phyloP scores from a whole-genome alignment of 2,888 invertebrate genomes.

The Eristalis pertinax region DNA sequence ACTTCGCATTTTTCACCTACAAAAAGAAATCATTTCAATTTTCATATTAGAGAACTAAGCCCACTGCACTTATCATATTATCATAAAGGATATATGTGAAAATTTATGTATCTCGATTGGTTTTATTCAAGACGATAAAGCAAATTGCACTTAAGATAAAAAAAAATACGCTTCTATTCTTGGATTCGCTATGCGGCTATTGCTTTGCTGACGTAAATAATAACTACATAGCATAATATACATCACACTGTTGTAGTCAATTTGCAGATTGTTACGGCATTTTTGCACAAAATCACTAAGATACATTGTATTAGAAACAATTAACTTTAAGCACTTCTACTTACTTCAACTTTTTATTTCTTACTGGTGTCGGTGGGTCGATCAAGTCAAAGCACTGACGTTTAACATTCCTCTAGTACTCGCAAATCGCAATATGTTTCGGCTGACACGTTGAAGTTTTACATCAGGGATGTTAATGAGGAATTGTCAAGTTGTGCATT shows the following conservation, averaged over 20 bases:
- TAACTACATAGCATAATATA: conserved; percentile 3
- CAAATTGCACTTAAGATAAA: background rate
- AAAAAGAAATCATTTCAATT: background rate
- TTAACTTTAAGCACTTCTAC: conserved; percentile 7
- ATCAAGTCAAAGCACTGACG: conserved; percentile 8
- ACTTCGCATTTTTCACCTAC: background rate
- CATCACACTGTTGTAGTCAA: background rate
- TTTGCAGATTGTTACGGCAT: background rate
- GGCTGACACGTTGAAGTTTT: background rate
- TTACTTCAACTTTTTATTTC: conserved; percentile 46
- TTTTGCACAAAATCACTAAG: conserved; percentile 31
- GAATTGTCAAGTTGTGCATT: background rate
- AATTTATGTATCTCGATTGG: background rate
- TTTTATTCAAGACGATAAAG: background rate
- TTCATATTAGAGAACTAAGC: background rate
- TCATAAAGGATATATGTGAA: background rate
- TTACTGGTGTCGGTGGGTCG: conserved; percentile 39
- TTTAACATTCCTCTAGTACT: conserved; percentile 10
- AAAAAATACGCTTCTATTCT: conserved; percentile 14
- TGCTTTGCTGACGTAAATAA: conserved; percentile 36
- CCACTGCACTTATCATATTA: background rate
- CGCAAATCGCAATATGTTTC: background rate
- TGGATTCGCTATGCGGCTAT: background rate
- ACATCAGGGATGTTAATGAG: background rate
- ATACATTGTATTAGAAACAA: background rate